Conservation (phyloP, 1,140 invertebrate species). For the Apis mellifera region Amel_HAv3.1 CM009937.2:4397001-4397500, state of each 20-base stretch:
- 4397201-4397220: neutral
- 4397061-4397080: too few species aligned
- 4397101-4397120: too few species aligned
- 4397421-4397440: slow-evolving; percentile 1
- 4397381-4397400: neutral
- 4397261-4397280: neutral
- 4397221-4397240: neutral
- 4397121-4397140: too few species aligned
- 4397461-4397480: too few species aligned
- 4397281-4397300: neutral
- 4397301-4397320: neutral
- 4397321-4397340: neutral
- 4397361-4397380: neutral
- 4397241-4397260: neutral
- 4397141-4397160: too few species aligned
- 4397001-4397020: too few species aligned
- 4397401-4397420: slow-evolving; percentile 12
- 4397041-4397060: too few species aligned
- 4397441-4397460: slow-evolving; percentile 2
- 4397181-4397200: neutral
- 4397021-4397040: too few species aligned
- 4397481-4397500: too few species aligned
- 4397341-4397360: slow-evolving; percentile 13
- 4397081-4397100: too few species aligned
- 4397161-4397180: neutral